Evolutionary conservation across 92 coral and sea anemone species (phyloP), one percentile per base, ranked within the genome.

Genomic region (Plumapathes pennacea): DNA sequence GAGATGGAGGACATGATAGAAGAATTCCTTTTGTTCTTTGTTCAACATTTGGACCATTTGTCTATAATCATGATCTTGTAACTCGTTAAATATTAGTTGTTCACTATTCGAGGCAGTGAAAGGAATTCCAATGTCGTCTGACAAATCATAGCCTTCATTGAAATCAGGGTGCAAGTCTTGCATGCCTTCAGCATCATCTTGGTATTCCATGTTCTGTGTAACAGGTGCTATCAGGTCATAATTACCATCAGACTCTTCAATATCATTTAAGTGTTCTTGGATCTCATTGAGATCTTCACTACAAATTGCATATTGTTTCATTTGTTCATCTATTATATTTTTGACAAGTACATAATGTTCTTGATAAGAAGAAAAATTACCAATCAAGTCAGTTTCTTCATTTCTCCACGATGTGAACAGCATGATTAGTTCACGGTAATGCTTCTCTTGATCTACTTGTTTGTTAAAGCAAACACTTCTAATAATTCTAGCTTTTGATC

Each of bases 391-490:
- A 13, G 66, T 54, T 55, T 67, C 75, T 67, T 67, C 64, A 67
- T 54, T 67, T 54, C 75, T 54, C 75, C 75, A 67, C 18, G 75
- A 32, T 40, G 75, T 67, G 31, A 19, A 67, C 32, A 67, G 55
- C 54, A 67, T 54, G 27, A 67, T 39, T 32, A 67, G 64, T 40
- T 67, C 65, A 68, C 64, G 57, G 25, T 60, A 54, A 36, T 50
- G 65, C 12, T 32, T 59, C 60, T 60, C 49, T 19, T 48, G 59
- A 32, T 72, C 45, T 20, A 56, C 66, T 25, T 51, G 38, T 30
- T 33, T 74, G 27, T 64, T 70, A 36, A 76, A 65, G 60, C 76
- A 76, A 10, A 40, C 77, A 52, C 71, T 69, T 61, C 74, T 53
- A 27, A 50, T 62, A 24, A 67, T 57, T 19, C 63, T 66, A 40